Base-by-base conservation (phyloP, 2,797 vertebrate genomes). In the Pampus argenteus region DNA sequence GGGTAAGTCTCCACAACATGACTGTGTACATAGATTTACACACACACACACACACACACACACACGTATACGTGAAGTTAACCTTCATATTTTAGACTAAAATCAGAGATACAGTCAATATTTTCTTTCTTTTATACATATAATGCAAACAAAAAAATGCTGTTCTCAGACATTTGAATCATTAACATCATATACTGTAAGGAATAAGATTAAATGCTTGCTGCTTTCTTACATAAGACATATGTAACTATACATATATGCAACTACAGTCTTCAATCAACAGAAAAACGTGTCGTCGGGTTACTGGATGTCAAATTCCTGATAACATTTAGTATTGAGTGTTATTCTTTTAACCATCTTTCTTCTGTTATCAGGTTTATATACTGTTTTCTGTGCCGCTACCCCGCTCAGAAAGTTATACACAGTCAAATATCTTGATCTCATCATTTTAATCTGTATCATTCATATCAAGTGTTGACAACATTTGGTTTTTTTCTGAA, bases 361-460 rank as follows among this genome's bases (percentile, higher is more conserved):
- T 28, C 1, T 52, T 26, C 11, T 34, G 4, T 44, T 18, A 44
- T 18, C 18, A n/a, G 40, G 10, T 3, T 11, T 36, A 13, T 31
- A 31, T n/a, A n/a, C n/a, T n/a, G n/a, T n/a, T n/a, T n/a, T n/a
- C n/a, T n/a, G n/a, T 18, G 47, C 14, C 25, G 5, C 10, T 9
- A 3, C 44, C 20, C 8, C 6, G 11, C 20, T 38, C 22, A 60
- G 18, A 49, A 62, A 74, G 25, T 28, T 38, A 59, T 31, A 66
- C 0, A 5, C 1, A 8, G 6, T 61, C 40, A 56, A 9, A 56
- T 4, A 15, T 55, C n/a, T 59, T 31, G 6, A 47, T 73, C 51
- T 44, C 8, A 48, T 63, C 0, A 15, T 72, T 83, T 82, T 72
- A 74, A 71, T 50, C 14, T 61, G 55, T 18, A 9, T 59, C 14